Evolutionary conservation across 2,888 invertebrate species (phyloP).

Genomic region (Apamea anceps): DNA sequence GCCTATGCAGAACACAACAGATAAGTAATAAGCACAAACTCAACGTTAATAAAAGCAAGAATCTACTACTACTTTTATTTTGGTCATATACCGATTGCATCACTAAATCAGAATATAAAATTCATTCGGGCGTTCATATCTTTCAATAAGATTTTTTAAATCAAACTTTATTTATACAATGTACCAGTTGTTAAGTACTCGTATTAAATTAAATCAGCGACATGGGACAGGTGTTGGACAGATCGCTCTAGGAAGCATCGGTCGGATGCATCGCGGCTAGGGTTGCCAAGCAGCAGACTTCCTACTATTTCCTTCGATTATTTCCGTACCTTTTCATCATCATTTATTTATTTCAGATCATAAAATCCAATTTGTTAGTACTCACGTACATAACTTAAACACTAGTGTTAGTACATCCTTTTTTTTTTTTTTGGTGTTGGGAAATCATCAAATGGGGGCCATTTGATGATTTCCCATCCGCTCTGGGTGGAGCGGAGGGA

Average conservation of each 20-base stretch:
- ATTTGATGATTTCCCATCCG: too few species aligned
- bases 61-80: background rate
- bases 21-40: background rate
- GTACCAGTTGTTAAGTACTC: background rate
- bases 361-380: background rate
- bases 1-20: background rate
- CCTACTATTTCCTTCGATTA: too few species aligned
- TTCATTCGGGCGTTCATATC: background rate
- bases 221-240: slow-evolving; percentile 44
- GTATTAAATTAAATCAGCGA: slow-evolving; percentile 33
- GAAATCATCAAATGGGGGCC: too few species aligned
- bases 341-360: too few species aligned
- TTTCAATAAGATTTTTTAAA: background rate
- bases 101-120: background rate
- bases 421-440: too few species aligned
- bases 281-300: slow-evolving; percentile 13
- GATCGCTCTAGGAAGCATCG: slow-evolving; percentile 59
- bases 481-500: too few species aligned
- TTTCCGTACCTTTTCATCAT: background rate
- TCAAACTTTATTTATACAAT: slow-evolving; percentile 3
- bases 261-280: slow-evolving; percentile 52
- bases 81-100: background rate
- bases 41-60: background rate
- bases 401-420: background rate
- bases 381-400: background rate